Evolutionary conservation across 2,113 vertebrate genomes (phyloP).

Genomic region (Larimichthys crocea): DNA sequence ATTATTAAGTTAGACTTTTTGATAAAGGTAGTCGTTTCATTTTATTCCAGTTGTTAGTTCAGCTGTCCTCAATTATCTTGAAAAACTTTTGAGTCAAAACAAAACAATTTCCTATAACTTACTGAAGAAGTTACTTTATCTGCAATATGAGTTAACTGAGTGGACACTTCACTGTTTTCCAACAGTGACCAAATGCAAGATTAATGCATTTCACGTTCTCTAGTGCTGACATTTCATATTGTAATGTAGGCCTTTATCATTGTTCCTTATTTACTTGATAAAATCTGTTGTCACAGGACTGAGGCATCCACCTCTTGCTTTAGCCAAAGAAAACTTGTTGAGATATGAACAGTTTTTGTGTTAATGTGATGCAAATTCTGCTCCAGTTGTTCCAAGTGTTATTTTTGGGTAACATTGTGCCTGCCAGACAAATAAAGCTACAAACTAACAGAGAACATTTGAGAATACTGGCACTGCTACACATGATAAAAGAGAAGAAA

Average conservation of each 20-base stretch:
- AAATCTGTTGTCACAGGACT: slow-evolving; percentile 1
- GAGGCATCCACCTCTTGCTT: background rate
- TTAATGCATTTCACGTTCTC: slow-evolving; percentile 8
- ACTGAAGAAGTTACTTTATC: background rate
- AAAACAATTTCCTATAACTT: background rate
- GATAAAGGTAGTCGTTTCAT: background rate
- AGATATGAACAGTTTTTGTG: slow-evolving; percentile 9
- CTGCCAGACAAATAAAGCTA: slow-evolving; percentile 35
- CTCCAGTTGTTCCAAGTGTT: slow-evolving; percentile 36
- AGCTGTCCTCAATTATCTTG: background rate
- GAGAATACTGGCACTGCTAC: slow-evolving; percentile 34
- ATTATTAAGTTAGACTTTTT: background rate
- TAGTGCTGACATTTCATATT: slow-evolving; percentile 9
- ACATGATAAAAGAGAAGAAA: slow-evolving; percentile 39
- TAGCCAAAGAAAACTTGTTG: slow-evolving; percentile 7
- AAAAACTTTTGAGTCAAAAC: slow-evolving; percentile 6
- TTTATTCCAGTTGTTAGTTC: background rate
- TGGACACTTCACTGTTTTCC: slow-evolving; percentile 23
- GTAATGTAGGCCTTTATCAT: slow-evolving; percentile 21
- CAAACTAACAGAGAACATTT: slow-evolving; percentile 39
- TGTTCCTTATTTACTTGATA: slow-evolving; percentile 17
- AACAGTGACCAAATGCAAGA: slow-evolving; percentile 20
- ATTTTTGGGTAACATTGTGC: slow-evolving; percentile 36
- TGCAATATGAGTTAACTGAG: background rate
- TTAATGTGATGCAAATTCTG: slow-evolving; percentile 44